phyloP scores from a whole-genome alignment of 1,140 invertebrate genomes.

The Heliconius eleuchia region DNA sequence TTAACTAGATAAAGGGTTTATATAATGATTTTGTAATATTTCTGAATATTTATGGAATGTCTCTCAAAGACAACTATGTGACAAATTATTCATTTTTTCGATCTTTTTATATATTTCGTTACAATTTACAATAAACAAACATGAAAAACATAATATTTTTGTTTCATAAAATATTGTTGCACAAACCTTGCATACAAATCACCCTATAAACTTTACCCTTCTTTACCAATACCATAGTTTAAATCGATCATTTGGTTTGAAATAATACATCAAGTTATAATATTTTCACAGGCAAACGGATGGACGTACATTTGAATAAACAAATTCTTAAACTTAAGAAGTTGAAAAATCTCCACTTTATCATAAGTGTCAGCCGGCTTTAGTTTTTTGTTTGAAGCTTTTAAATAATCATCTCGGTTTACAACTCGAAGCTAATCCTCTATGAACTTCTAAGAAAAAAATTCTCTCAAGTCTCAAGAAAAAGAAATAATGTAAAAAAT shows the following conservation, averaged over 20 bases:
- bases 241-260: not conserved
- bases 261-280: constrained; percentile 5
- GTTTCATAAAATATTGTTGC: too few relatives aligned
- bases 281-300: constrained; percentile 6
- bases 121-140: too few relatives aligned
- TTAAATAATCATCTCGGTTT: constrained; percentile 53
- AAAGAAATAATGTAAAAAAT: not conserved
- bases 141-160: too few relatives aligned
- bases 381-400: constrained; percentile 37
- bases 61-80: too few relatives aligned
- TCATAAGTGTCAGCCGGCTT: constrained; percentile 35
- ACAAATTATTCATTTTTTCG: too few relatives aligned
- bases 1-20: too few relatives aligned
- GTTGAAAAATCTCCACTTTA: constrained; percentile 32
- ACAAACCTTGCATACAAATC: too few relatives aligned
- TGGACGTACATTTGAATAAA: constrained; percentile 10
- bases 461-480: not conserved
- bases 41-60: too few relatives aligned
- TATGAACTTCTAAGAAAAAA: constrained; percentile 12
- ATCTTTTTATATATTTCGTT: too few relatives aligned
- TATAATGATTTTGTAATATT: too few relatives aligned
- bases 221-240: not conserved
- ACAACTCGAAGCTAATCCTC: constrained; percentile 53
- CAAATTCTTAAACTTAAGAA: constrained; percentile 22
- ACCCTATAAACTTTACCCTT: not conserved